These are phyloP conservation scores for Scomber colias DNA, from an alignment of 2,113 vertebrate genomes.

Conservation along the genomic window DNA sequence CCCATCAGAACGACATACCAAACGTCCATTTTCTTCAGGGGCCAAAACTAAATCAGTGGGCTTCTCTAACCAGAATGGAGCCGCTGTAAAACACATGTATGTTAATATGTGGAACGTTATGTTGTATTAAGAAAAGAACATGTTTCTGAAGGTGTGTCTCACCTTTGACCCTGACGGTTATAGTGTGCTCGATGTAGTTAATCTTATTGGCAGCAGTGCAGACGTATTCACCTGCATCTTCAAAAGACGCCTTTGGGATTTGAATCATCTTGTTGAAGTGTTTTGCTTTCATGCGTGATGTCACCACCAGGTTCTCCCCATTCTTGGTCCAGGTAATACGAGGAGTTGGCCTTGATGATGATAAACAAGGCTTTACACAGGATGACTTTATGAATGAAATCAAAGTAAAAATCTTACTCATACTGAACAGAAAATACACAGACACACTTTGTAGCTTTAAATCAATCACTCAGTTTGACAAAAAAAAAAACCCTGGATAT, in stretches of 20 bases:
- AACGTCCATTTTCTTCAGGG: conserved; percentile 91
- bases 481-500: neutral
- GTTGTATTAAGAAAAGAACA: neutral
- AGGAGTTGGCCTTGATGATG: conserved; percentile 90
- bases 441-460: neutral
- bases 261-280: conserved; percentile 95
- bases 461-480: neutral
- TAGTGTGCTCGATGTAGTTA: conserved; percentile 91
- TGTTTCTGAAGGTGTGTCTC: conserved; percentile 41
- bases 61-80: conserved; percentile 96
- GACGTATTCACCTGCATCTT: conserved; percentile 93
- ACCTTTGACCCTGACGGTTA: conserved; percentile 96
- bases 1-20: conserved; percentile 93
- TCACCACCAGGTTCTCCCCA: conserved; percentile 87
- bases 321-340: conserved; percentile 94
- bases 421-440: neutral
- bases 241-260: conserved; percentile 90
- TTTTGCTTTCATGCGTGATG: conserved; percentile 88
- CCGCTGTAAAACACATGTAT: conserved; percentile 81
- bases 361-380: conserved; percentile 48
- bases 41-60: conserved; percentile 93
- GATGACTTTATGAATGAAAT: conserved; percentile 17
- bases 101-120: neutral
- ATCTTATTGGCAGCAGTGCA: conserved; percentile 95
- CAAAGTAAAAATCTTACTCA: neutral